Evolutionary conservation across 2,888 invertebrate species (phyloP).

Genomic region (Euphydryas editha): DNA sequence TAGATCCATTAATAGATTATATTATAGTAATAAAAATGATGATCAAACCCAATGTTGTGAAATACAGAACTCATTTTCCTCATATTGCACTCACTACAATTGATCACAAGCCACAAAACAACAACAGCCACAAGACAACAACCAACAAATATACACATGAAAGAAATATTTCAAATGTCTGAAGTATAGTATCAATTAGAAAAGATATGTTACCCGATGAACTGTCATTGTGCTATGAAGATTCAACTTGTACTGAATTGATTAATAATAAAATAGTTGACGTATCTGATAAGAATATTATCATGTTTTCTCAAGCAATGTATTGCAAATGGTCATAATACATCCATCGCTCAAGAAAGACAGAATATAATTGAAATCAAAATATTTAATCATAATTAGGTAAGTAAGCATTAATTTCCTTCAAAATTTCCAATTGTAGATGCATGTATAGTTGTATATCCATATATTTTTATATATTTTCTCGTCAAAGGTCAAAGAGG

Average conservation of each 20-base stretch:
- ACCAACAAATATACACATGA: slow-evolving; percentile 28
- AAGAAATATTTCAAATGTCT: slow-evolving; percentile 13
- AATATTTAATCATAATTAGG: slow-evolving; percentile 15
- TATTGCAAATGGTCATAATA: slow-evolving; percentile 51
- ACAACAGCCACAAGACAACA: slow-evolving; percentile 42
- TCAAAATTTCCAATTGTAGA: slow-evolving; percentile 11
- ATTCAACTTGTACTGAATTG: slow-evolving; percentile 71
- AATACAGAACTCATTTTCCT: slow-evolving; percentile 22
- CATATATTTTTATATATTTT: slow-evolving; percentile 10
- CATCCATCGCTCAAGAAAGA: slow-evolving; percentile 52
- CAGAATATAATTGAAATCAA: slow-evolving; percentile 44
- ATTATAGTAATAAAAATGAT: slow-evolving; percentile 23
- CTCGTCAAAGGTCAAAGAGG: slow-evolving; percentile 63
- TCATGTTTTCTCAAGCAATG: slow-evolving; percentile 62
- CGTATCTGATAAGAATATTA: slow-evolving; percentile 73
- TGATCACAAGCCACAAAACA: slow-evolving; percentile 41
- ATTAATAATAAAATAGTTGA: slow-evolving; percentile 59
- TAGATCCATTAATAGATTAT: neutral
- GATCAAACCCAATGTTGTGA: slow-evolving; percentile 28
- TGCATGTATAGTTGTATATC: neutral
- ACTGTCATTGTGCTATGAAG: slow-evolving; percentile 71
- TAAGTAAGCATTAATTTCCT: slow-evolving; percentile 33
- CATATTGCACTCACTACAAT: slow-evolving; percentile 28
- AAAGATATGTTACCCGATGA: slow-evolving; percentile 67
- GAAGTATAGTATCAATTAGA: slow-evolving; percentile 35